phyloP scores from a whole-genome alignment of 2,113 vertebrate genomes.

The Acanthisitta chloris region DNA sequence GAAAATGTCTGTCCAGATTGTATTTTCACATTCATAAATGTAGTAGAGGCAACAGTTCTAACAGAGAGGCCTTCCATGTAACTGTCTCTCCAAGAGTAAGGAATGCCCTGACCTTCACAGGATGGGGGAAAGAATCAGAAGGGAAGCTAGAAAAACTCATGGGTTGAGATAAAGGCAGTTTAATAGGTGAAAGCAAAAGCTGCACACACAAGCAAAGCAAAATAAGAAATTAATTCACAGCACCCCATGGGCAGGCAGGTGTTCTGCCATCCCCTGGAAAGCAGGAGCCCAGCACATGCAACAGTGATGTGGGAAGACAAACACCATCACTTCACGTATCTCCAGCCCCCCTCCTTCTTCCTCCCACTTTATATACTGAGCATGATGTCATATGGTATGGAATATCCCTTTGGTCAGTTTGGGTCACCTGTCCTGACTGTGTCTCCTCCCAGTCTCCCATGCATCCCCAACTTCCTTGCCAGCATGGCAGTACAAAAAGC shows the following conservation, averaged over 20 bases:
- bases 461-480: not conserved
- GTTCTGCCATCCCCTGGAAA: not conserved
- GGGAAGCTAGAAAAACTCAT: not conserved
- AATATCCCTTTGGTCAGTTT: not conserved
- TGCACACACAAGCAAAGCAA: not conserved
- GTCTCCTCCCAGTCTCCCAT: not conserved
- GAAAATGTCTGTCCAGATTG: not conserved
- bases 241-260: not conserved
- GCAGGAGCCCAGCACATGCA: not conserved
- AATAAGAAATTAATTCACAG: not conserved
- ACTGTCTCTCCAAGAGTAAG: not conserved
- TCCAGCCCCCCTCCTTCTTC: too few species aligned
- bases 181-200: not conserved
- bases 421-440: not conserved
- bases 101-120: fast-evolving
- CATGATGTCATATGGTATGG: not conserved
- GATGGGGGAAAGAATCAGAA: not conserved
- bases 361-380: too few species aligned
- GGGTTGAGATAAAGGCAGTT: not conserved
- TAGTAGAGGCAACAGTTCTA: not conserved
- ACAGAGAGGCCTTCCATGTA: not conserved
- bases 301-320: not conserved
- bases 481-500: fast-evolving
- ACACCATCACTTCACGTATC: not conserved
- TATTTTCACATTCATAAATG: not conserved